Evolutionary conservation across 2,113 vertebrate species (phyloP), one percentile per base, ranked within the genome.

Genomic region (Progne subis): DNA sequence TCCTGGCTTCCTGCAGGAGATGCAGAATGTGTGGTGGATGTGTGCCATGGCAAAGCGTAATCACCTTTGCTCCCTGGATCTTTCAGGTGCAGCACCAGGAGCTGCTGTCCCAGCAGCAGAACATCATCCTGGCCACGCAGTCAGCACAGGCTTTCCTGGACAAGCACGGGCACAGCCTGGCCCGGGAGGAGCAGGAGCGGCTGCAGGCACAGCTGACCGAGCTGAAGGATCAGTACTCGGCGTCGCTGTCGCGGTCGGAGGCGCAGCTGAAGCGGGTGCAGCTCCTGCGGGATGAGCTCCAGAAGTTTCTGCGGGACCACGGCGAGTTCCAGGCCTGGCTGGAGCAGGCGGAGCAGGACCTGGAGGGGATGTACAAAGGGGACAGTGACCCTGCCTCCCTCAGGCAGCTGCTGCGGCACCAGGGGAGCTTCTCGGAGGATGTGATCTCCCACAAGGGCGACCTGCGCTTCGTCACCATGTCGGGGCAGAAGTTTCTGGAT

Each of bases 371-470:
- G 86, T 97, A 83, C 57, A 92, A 97, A 39, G 98, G 98, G 61
- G 96, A 91, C 85, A 91, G 97, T 0, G 97, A 98, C 49, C 98
- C 98, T 0, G 95, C 96, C 5, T 97, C 96, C 9, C 98, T 99
- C 14, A 97, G 97, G 65, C 93, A 70, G 59, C 95, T 98, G 76
- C 97, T 98, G 2, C 96, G 37, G 50, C 89, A 82, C 3, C 98
- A 98, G 85, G 94, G 97, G 6, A 98, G 98, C 91, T 98, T 99
- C 90, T 98, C 98, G 0, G 99, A 99, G 85, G 99, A 99, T 0
- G 98, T 99, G 0, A 99, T 99, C 96, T 99, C 99, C 88, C 99
- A 99, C 98, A 99, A 99, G 93, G 99, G 99, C 0, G 99, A 99
- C 96, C 97, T 99, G 96, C 98, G 99, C 43, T 99, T 99, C 18